Conservation (phyloP, 2,797 vertebrate species). For the Semotilus atromaculatus region DNA sequence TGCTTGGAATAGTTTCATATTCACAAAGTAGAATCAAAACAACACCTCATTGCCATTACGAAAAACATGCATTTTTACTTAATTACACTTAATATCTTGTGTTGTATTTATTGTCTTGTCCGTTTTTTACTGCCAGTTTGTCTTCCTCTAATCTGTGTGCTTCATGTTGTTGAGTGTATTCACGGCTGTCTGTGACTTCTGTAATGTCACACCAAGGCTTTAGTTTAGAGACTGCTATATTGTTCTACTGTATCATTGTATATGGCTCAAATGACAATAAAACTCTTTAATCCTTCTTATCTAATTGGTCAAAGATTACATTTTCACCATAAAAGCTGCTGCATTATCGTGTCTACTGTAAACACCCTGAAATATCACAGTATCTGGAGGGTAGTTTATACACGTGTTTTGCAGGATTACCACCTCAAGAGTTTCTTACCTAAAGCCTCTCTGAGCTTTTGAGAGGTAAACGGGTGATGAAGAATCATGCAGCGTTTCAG, state of each 20-base stretch:
- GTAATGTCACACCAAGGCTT: no score
- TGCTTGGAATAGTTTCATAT: conserved; percentile 64
- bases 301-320: background rate
- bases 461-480: conserved; percentile 35
- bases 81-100: conserved; percentile 56
- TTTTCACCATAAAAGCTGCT: background rate
- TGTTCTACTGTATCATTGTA: no score
- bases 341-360: no score
- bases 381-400: background rate
- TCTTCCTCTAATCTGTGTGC: no score
- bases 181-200: no score
- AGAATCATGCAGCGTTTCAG: conserved; percentile 41
- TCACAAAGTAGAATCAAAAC: conserved; percentile 66
- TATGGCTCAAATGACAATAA: no score
- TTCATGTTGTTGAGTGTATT: no score
- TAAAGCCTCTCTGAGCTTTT: conserved; percentile 31
- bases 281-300: background rate
- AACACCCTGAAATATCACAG: background rate
- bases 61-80: conserved; percentile 65
- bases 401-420: background rate
- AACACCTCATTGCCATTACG: conserved; percentile 54
- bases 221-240: no score
- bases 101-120: no score
- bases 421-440: conserved; percentile 19
- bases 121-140: no score